Evolutionary conservation across 2,888 invertebrate species (phyloP), one percentile per base, ranked within the genome.

Genomic region (Omphaloscelis lunosa): DNA sequence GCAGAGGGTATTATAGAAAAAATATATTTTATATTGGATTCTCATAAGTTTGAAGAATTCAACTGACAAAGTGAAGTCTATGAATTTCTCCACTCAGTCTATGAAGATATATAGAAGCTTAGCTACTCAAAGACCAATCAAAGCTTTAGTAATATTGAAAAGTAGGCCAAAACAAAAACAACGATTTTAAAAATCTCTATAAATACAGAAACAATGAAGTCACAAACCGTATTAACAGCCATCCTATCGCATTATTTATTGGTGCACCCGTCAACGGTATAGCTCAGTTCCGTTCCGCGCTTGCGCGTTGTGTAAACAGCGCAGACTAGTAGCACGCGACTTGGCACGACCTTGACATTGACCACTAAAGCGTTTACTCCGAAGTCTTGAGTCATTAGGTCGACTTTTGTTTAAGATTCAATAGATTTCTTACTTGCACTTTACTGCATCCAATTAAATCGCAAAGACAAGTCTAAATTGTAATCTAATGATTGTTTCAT

Each of bases 271-370:
- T 67, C 61, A 77, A 86, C 82, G 79, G 86, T 85, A 83, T 5
- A 61, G 23, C 72, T 59, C 71, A 48, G 74, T 78, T 82, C 80
- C 77, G 85, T 83, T 87, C 72, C 71, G 79, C 83, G 80, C 84
- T 77, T 45, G 77, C 71, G 68, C 72, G 59, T 82, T 86, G 75
- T 75, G 82, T 86, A 81, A 81, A 86, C 75, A 39, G 48, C 70
- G 75, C 77, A 62, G 71, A 48, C 68, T 77, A 71, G 73, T 72
- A 48, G 65, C 78, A 83, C 69, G 79, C 75, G 86, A 79, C 88
- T 87, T 87, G 86, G 82, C 67, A 77, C 75, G 83, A 80, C 88
- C 88, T 88, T 88, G 88, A 77, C 89, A 84, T 71, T 89, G 81
- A 53, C 77, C 72, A 71, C 61, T 70, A 62, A 75, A 82, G 48